Conservation (phyloP, 2,888 invertebrate genomes). For the Acleris laterana region DNA sequence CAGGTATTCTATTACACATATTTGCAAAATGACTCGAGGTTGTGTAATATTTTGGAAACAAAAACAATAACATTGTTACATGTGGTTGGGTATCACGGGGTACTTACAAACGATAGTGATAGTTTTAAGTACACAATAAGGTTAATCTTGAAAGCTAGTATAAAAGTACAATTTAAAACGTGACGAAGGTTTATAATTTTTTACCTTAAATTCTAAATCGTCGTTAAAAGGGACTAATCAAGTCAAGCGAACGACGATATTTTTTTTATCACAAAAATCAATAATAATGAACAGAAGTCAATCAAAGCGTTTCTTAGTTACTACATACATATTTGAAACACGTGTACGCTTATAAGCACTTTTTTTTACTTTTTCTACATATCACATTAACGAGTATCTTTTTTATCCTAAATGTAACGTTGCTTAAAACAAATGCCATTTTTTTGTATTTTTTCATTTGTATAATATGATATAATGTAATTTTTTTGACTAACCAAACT, state of each 20-base stretch:
- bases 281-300: slow-evolving; percentile 39
- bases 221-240: slow-evolving; percentile 7
- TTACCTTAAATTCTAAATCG: slow-evolving; percentile 5
- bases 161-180: slow-evolving; percentile 7
- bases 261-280: slow-evolving; percentile 18
- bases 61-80: too few relatives aligned
- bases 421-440: slow-evolving; percentile 62
- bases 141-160: slow-evolving; percentile 15
- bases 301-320: slow-evolving; percentile 55
- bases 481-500: slow-evolving; percentile 10
- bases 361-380: slow-evolving; percentile 67
- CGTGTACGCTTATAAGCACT: slow-evolving; percentile 50
- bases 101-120: slow-evolving; percentile 17
- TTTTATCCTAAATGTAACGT: slow-evolving; percentile 62
- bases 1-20: too few relatives aligned
- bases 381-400: slow-evolving; percentile 81
- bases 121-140: slow-evolving; percentile 14
- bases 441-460: slow-evolving; percentile 51
- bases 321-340: slow-evolving; percentile 62
- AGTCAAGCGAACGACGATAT: slow-evolving; percentile 17
- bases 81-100: not conserved
- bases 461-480: slow-evolving; percentile 4
- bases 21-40: slow-evolving; percentile 8
- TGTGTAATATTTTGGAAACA: not conserved
- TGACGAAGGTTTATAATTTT: slow-evolving; percentile 3